Conservation (phyloP, 2,113 vertebrate species). For the Notothenia coriiceps region DNA sequence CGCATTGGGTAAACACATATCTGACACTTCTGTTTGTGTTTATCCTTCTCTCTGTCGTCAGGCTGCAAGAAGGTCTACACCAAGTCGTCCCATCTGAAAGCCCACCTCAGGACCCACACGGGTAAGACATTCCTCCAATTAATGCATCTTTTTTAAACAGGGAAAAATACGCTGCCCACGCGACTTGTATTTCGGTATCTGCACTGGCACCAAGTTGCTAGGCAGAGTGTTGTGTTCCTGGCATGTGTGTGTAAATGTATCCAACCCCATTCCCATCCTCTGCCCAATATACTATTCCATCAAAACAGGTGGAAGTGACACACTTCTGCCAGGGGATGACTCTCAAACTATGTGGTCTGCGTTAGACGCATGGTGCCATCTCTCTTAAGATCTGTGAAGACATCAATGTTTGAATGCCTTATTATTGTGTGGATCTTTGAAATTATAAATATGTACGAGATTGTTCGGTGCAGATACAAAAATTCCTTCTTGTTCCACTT, state of each 20-base stretch:
- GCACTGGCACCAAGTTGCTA: constrained; percentile 76
- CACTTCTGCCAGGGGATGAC: constrained; percentile 79
- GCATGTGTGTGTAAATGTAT: constrained; percentile 81
- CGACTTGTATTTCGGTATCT: constrained; percentile 69
- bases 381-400: constrained; percentile 37
- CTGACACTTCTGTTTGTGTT: constrained; percentile 64
- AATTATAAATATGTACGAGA: constrained; percentile 21
- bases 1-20: constrained; percentile 65
- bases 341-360: constrained; percentile 57
- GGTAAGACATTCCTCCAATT: constrained; percentile 68
- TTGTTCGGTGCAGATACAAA: not conserved
- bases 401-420: constrained; percentile 28
- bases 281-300: constrained; percentile 82
- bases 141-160: constrained; percentile 48
- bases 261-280: constrained; percentile 79
- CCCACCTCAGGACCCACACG: constrained; percentile 82
- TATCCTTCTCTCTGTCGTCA: constrained; percentile 60
- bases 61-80: constrained; percentile 84
- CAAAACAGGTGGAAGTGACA: constrained; percentile 85
- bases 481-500: constrained; percentile 11
- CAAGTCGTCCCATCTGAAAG: constrained; percentile 82
- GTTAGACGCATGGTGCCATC: constrained; percentile 51
- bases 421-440: not conserved
- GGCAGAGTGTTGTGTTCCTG: constrained; percentile 81
- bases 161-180: constrained; percentile 27